Evolutionary conservation across 64 coral and sea anemone genomes (phyloP), one percentile per base, ranked within the genome.

Genomic region (Cladopsammia gracilis): DNA sequence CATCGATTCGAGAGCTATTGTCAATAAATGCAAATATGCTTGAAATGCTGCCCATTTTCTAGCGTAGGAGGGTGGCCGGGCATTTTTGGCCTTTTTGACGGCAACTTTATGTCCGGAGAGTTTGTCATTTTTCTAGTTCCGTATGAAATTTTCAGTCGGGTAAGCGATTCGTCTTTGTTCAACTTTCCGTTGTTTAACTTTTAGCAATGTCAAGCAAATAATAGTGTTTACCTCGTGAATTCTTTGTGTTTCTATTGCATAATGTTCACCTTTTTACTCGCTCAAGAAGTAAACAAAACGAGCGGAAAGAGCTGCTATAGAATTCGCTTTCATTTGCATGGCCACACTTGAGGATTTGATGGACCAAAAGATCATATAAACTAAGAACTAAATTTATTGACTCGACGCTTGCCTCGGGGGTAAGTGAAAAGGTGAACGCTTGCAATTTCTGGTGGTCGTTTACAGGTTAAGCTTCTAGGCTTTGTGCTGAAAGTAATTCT

Each of bases 1-100:
- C 80, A 84, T 84, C 49, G 62, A 84, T 84, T 84, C 80, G 62
- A 84, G 80, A 68, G 60, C 45, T 47, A 84, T 84, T 84, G 80
- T 84, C 80, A 68, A 66, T 84, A 84, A 68, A 84, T 84, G 80
- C 80, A 84, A 84, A 84, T 84, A 67, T 84, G 80, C 46, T 84
- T 50, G 80, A 67, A 84, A 84, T 84, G 80, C 22, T 42, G 80
- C 11, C 45, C 12, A 22, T 69, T 83, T 65, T 25, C 25, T 7
- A 20, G 19, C 80, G 80, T 66, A 68, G 80, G 80, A 84, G 80
- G 78, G 61, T 84, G 62, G 46, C 64, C 9, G 62, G 44, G 45
- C 62, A 84, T 84, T 64, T 49, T 84, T 84, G 18, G 80, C 14
- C 80, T 84, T 68, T 16, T 22, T 68, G 58, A 48, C 60, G 67